Base-by-base conservation (phyloP, 1,140 invertebrate genomes). In the Pseudachorutes palmiensis region DNA sequence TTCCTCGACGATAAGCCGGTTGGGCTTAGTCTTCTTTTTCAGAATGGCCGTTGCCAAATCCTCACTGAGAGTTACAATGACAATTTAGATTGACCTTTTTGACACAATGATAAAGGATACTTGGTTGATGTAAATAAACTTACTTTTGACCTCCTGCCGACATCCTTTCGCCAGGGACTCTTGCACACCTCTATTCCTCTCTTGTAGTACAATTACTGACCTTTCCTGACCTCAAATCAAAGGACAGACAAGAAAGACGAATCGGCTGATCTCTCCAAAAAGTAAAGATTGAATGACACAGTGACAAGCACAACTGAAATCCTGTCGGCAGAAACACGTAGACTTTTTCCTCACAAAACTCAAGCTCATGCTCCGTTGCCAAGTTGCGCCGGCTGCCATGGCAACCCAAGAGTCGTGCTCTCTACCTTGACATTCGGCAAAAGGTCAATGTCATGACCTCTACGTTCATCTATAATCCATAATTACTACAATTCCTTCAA, bases 41-140 rank as follows among this genome's bases (percentile, higher is more conserved):
- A 99, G 83, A 80, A 99, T 99, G 71, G 97, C 97, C 73, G 97
- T 99, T 48, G 96, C 91, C 78, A 99, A 84, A 85, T 97, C 93
- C 80, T 98, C 96, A 59, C 77, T 79, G 63, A 32, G 30, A 41
- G 14, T 5, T 22, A 55, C 24, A 26, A 55, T 55, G 51, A 55
- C 24, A 55, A 26, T 45, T 55, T 24, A 55, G 24, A 41, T 5
- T 41, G 12, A 16, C 51, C 9, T 55, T 55, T 24, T 55, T 22
- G 24, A 3, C 9, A 19, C 9, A 5, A 12, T 14, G 51, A 45
- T 36, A 41, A 61, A 26, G 59, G 24, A 57, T n/a, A 57, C 24
- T 57, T 57, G 33, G 24, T 55, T 55, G 24, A 55, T 12, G 51
- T 24, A 30, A 30, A 3, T 22, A 9, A 30, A 9, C 30, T 61